Evolutionary conservation across 1,140 invertebrate genomes (phyloP).

Genomic region (Nephila pilipes): DNA sequence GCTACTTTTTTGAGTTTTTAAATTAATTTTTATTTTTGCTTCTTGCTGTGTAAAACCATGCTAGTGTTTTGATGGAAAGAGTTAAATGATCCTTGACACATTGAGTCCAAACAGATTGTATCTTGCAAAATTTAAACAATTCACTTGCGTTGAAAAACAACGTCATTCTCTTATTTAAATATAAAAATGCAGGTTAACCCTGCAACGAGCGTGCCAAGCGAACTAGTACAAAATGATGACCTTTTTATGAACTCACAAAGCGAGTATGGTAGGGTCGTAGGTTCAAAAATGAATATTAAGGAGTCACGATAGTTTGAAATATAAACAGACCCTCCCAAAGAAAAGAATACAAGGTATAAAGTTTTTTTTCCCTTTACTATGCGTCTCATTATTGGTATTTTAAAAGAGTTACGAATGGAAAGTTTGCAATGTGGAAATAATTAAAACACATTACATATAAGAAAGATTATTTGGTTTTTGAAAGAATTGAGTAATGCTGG

Average conservation of each 20-base stretch:
- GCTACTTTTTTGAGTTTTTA: not conserved
- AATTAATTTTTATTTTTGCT: not conserved
- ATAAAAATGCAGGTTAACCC: not conserved
- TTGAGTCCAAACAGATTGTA: not conserved
- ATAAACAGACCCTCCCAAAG: constrained; percentile 15
- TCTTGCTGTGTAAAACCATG: too few species aligned
- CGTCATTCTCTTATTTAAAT: not conserved
- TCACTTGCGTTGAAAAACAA: not conserved
- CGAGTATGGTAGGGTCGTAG: not conserved
- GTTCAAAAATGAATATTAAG: not conserved
- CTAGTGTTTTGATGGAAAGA: too few species aligned
- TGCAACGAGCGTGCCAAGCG: not conserved
- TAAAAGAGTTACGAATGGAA: too few species aligned
- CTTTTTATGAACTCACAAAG: not conserved
- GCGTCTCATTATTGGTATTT: too few species aligned
- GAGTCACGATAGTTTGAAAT: not conserved
- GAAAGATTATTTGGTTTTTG: too few species aligned
- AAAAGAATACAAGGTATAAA: not conserved
- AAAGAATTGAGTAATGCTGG: too few species aligned
- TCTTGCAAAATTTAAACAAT: not conserved
- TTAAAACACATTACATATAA: too few species aligned
- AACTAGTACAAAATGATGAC: not conserved
- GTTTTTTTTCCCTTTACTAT: too few species aligned
- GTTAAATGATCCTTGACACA: too few species aligned
- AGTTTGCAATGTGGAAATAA: too few species aligned